phyloP scores from a whole-genome alignment of 2,113 vertebrate genomes.

The Poecile atricapillus region DNA sequence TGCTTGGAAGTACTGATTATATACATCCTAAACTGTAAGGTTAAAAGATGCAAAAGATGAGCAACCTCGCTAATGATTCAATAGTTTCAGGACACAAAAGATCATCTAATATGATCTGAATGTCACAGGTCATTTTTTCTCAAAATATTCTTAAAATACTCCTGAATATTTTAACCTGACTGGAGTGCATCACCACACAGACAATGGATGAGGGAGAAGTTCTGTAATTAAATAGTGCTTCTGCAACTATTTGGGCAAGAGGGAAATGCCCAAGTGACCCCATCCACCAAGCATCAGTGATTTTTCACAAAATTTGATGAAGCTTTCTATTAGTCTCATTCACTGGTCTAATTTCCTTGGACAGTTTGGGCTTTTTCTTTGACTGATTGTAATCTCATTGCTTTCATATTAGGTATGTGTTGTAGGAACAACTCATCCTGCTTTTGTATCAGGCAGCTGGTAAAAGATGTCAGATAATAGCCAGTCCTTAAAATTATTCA shows the following conservation, averaged over 20 bases:
- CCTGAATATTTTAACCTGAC: neutral
- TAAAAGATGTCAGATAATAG: neutral
- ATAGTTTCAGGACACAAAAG: neutral
- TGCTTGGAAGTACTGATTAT: neutral
- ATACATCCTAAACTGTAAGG: neutral
- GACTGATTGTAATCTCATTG: neutral
- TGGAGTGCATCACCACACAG: neutral
- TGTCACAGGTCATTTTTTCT: neutral
- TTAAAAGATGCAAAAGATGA: neutral
- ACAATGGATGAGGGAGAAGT: neutral
- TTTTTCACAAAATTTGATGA: neutral
- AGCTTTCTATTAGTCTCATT: neutral
- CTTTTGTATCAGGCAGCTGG: neutral
- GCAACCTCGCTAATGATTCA: neutral
- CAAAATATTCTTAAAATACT: neutral
- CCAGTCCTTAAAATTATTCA: neutral
- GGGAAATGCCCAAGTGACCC: neutral
- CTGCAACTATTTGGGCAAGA: neutral
- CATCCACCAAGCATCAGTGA: accelerated
- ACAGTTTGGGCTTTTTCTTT: neutral
- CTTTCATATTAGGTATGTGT: neutral
- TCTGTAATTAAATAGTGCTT: neutral
- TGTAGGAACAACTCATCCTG: neutral
- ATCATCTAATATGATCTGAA: neutral
- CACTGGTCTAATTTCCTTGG: neutral